Conservation (phyloP, 2,797 vertebrate species). For the Myotis vivesi region DNA sequence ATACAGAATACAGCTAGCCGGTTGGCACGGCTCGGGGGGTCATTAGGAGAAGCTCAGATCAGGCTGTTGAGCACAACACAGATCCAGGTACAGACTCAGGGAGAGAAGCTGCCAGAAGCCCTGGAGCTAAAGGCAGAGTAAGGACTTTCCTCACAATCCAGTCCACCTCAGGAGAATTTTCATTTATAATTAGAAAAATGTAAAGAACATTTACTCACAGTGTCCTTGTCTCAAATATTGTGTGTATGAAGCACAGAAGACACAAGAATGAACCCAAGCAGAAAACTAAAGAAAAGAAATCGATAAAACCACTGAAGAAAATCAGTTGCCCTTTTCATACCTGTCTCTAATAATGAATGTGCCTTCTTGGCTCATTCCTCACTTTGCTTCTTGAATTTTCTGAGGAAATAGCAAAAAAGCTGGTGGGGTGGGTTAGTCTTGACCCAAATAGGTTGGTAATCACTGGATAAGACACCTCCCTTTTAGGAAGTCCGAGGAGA, state of each 20-base stretch:
- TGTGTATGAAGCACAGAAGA: slow-evolving; percentile 44
- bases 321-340: slow-evolving; percentile 65
- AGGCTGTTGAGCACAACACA: not conserved
- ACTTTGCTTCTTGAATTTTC: slow-evolving; percentile 51
- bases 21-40: not conserved
- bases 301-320: slow-evolving; percentile 64
- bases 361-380: slow-evolving; percentile 57
- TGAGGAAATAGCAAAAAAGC: slow-evolving; percentile 27
- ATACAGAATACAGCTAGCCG: not conserved
- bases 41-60: not conserved
- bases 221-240: slow-evolving; percentile 29
- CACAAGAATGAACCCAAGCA: slow-evolving; percentile 64
- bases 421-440: not conserved
- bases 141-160: slow-evolving; percentile 10
- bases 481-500: not conserved
- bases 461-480: not conserved
- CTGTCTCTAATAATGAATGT: slow-evolving; percentile 75
- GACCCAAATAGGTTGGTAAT: not conserved
- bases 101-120: slow-evolving; percentile 38
- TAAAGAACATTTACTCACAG: slow-evolving; percentile 33
- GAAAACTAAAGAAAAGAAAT: slow-evolving; percentile 72
- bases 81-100: not conserved
- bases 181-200: slow-evolving; percentile 52
- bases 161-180: slow-evolving; percentile 34
- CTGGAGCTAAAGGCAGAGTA: not conserved